phyloP scores from a whole-genome alignment of 2,797 vertebrate species.

The Centropyge bicolor region DNA sequence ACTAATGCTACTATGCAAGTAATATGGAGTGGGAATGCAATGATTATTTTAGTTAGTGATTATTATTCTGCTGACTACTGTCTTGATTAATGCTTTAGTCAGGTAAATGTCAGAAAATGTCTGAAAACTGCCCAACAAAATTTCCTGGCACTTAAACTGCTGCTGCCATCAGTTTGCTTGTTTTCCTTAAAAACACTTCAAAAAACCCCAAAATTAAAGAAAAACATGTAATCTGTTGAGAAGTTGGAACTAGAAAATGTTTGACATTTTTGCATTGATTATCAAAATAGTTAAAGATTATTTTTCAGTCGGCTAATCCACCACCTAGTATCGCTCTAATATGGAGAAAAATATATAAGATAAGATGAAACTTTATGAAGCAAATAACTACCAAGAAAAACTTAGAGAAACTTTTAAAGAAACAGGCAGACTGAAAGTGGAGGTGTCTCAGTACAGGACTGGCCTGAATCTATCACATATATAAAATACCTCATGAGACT shows the following conservation, averaged over 20 bases:
- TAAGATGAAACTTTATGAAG: not conserved
- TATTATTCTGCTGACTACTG: not conserved
- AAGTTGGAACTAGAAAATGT: not conserved
- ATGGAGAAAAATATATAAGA: not conserved
- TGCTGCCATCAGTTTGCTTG: not conserved
- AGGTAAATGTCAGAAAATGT: not conserved
- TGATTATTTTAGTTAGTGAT: too few relatives aligned
- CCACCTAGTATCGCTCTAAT: not conserved
- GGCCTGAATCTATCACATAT: constrained; percentile 50
- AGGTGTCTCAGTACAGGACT: constrained; percentile 26
- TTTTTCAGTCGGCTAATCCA: not conserved
- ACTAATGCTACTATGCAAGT: not conserved
- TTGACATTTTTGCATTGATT: not conserved
- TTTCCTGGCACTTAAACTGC: not conserved
- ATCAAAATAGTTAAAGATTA: not conserved
- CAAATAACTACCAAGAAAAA: not conserved
- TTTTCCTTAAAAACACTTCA: not conserved
- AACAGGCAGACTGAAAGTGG: not conserved
- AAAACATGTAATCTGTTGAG: not conserved
- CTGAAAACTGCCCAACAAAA: not conserved
- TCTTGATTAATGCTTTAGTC: not conserved
- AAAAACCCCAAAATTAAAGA: not conserved
- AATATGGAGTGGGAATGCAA: not conserved
- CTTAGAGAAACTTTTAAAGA: constrained; percentile 28
- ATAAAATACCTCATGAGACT: constrained; percentile 84